phyloP scores from a whole-genome alignment of 53 echinoderm and acorn worm species.

The Astropecten irregularis region DNA sequence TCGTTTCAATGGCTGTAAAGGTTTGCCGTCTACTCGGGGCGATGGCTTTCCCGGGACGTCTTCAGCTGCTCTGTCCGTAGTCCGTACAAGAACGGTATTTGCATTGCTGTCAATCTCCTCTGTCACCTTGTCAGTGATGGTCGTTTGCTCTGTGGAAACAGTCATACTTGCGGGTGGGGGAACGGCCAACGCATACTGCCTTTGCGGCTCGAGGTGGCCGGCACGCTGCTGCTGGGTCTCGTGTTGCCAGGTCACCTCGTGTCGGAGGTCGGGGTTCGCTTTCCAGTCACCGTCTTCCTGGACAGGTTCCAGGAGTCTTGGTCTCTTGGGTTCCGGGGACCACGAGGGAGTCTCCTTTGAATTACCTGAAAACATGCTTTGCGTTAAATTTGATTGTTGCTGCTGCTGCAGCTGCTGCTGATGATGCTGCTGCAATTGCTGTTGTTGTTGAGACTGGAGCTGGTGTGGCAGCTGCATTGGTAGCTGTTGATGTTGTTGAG shows the following conservation, averaged over 20 bases:
- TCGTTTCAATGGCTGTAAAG: constrained; percentile 77
- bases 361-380: background rate
- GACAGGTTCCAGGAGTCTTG: constrained; percentile 29
- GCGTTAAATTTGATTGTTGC: constrained; percentile 13
- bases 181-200: constrained; percentile 10
- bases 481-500: background rate
- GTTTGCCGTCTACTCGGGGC: constrained; percentile 51
- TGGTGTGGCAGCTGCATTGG: background rate
- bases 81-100: constrained; percentile 58
- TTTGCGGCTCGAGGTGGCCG: background rate
- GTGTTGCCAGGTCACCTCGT: constrained; percentile 20
- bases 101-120: constrained; percentile 46
- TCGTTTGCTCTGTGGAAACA: background rate
- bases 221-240: background rate
- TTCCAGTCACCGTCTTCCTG: constrained; percentile 22
- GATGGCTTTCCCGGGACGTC: constrained; percentile 1
- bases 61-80: constrained; percentile 29
- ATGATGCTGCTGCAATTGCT: background rate
- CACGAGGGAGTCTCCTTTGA: constrained; percentile 12
- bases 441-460: background rate
- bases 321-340: constrained; percentile 42
- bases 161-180: background rate
- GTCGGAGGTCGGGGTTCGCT: constrained; percentile 14
- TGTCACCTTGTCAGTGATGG: background rate
- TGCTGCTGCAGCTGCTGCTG: constrained; percentile 1